Evolutionary conservation across 2,888 invertebrate species (phyloP), one percentile per base, ranked within the genome.

Genomic region (Caradrina clavipalpis): DNA sequence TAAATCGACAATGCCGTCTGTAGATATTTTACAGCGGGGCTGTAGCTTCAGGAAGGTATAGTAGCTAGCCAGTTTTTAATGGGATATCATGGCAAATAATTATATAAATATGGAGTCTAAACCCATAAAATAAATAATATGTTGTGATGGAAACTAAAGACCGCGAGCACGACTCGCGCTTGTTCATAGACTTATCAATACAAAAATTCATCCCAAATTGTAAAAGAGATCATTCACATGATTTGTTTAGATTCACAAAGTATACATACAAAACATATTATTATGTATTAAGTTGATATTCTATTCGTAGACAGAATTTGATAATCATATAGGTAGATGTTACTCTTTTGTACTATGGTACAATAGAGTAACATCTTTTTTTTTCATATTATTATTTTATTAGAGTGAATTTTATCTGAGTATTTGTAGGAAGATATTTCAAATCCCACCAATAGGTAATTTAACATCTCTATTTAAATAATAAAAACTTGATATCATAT

Each of bases 401-500:
- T 39, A 22, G 15, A 49, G 19, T 50, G 13, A 22, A 21, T 13
- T 45, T 45, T 45, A 45, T 45, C 17, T 45, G 1, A 45, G 45
- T 45, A 45, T 45, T 45, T 17, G 45, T 45, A 45, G 45, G 45
- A 6, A 39, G 2, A 13, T 57, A 76, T 54, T 57, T 62, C 15
- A 19, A 47, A 49, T 31, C 22, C 2, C 17, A 58, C 19, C 8
- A 73, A 45, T 17, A 17, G 17, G 17, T 11, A 45, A 45, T 17
- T 22, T 22, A 47, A 55, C 22, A 35, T 13, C 2, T 7, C 5
- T 22, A 39, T 17, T 39, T 15, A 26, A 3, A 26, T 26, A 31
- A 54, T n/a, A n/a, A 63, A 68, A 26, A 60, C 50, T 47, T 62
- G 35, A n/a, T 73, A 50, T 17, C 42, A 1, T 71, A 75, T 61